Percentiles rank a stretch among this genome's conserved stretches.
These are phyloP conservation scores for Aphelinus atriplicis DNA, from an alignment of 1,140 invertebrate species.

Conservation along the genomic window DNA sequence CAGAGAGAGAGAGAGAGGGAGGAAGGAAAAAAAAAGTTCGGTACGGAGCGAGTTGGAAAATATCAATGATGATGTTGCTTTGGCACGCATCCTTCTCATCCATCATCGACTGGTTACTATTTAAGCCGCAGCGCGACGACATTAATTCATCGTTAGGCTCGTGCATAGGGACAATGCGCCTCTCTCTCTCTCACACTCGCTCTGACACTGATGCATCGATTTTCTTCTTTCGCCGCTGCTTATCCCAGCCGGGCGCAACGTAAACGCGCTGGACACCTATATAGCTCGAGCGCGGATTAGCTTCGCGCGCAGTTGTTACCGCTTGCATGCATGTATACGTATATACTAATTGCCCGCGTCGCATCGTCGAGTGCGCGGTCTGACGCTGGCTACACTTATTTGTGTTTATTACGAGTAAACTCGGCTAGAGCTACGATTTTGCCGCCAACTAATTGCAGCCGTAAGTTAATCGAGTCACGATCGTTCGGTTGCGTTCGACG, in stretches of 20 bases:
- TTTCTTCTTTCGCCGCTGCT: conserved; percentile 48
- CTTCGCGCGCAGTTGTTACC: neutral
- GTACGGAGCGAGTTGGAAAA: conserved; percentile 46
- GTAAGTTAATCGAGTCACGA: no score
- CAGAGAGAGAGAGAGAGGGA: conserved; percentile 18
- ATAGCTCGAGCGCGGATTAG: conserved; percentile 28
- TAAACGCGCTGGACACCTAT: neutral
- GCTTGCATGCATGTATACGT: no score
- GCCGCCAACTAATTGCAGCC: no score
- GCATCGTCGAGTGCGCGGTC: no score
- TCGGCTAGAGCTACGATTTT: no score
- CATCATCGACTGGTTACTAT: conserved; percentile 65
- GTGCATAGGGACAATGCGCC: conserved; percentile 46
- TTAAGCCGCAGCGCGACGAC: conserved; percentile 64
- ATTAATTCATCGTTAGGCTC: conserved; percentile 64
- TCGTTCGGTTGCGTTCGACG: no score
- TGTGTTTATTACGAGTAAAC: no score
- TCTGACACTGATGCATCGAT: conserved; percentile 62
- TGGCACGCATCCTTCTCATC: conserved; percentile 57
- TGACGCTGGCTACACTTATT: no score
- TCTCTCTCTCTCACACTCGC: conserved; percentile 34
- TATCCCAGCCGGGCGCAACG: conserved; percentile 39
- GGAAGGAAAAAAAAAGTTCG: neutral
- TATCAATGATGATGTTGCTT: conserved; percentile 62
- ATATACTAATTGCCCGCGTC: no score